Percentiles rank a stretch among this genome's conserved stretches.
Evolutionary conservation across 2,888 invertebrate genomes (phyloP).

Genomic region (Caenorhabditis drosophilae): DNA sequence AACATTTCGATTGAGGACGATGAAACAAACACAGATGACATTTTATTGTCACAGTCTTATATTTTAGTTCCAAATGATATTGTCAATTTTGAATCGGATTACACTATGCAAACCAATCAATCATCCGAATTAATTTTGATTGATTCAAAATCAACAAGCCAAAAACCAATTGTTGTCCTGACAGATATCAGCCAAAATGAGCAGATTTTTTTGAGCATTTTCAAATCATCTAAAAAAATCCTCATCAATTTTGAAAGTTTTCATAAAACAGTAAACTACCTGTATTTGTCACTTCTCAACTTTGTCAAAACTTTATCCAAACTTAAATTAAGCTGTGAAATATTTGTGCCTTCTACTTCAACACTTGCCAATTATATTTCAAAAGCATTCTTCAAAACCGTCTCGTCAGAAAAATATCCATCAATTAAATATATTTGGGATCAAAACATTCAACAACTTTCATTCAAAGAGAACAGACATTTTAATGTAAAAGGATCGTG

Average conservation of each 20-base stretch:
- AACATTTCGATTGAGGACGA: neutral
- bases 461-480: constrained; percentile 5
- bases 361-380: constrained; percentile 27
- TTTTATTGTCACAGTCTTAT: constrained; percentile 7
- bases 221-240: too few relatives aligned
- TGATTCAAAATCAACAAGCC: neutral
- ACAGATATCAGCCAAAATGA: neutral
- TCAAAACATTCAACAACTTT: constrained; percentile 39
- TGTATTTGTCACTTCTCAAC: constrained; percentile 27
- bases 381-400: constrained; percentile 46
- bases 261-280: constrained; percentile 7
- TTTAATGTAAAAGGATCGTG: constrained; percentile 35
- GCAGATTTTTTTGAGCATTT: too few relatives aligned
- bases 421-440: constrained; percentile 37
- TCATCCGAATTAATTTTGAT: neutral
- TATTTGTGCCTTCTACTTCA: constrained; percentile 16
- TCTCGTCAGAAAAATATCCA: constrained; percentile 44
- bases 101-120: neutral
- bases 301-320: constrained; percentile 14
- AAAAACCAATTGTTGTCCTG: neutral
- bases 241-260: constrained; percentile 8
- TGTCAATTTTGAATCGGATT: neutral
- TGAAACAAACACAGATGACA: neutral
- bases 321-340: constrained; percentile 10
- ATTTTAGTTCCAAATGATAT: constrained; percentile 4